Base-by-base conservation (phyloP, 2,888 invertebrate species). In the Rhagophthalmus giganteus region DNA sequence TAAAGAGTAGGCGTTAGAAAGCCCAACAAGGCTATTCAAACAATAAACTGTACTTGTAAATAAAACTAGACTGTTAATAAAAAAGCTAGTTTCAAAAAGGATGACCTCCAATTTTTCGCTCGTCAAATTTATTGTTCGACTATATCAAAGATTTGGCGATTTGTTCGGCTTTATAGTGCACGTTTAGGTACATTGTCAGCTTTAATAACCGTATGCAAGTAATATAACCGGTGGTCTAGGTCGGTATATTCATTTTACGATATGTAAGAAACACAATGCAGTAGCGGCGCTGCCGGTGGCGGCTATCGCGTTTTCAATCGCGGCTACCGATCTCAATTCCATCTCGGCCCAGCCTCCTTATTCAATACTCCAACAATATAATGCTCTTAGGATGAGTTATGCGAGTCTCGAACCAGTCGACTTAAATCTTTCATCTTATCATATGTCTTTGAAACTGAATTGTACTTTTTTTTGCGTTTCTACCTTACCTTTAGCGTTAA, bases 321-420 rank as follows among this genome's bases (percentile, higher is more conserved):
- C 64, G 40, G 68, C 69, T 69, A 68, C 70, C 64, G 69, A 64
- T 67, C 67, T 65, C 62, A 64, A 66, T 65, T 63, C 69, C 65
- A 67, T 68, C 67, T 64, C 65, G 48, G 57, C 60, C 59, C 46
- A 55, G 58, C 65, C 66, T 59, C 59, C 59, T 53, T 64, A 66
- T 66, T 68, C 66, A 68, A 68, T 67, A 60, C 58, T 59, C 65
- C 66, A 68, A 69, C 68, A 68, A 69, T 70, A 67, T 70, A 67
- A 68, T 69, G 68, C 67, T 67, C 66, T 67, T 67, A 66, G 63
- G 62, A 67, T 67, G 67, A 69, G 62, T 69, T 69, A 69, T 68
- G 66, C 59, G 62, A 58, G 55, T 62, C 57, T 48, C 46, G 55
- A 59, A 58, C 60, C 64, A 62, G 55, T 41, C 41, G 46, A 46